Conservation (phyloP, 1,140 invertebrate species). For the Bradynema listronoti region DNA sequence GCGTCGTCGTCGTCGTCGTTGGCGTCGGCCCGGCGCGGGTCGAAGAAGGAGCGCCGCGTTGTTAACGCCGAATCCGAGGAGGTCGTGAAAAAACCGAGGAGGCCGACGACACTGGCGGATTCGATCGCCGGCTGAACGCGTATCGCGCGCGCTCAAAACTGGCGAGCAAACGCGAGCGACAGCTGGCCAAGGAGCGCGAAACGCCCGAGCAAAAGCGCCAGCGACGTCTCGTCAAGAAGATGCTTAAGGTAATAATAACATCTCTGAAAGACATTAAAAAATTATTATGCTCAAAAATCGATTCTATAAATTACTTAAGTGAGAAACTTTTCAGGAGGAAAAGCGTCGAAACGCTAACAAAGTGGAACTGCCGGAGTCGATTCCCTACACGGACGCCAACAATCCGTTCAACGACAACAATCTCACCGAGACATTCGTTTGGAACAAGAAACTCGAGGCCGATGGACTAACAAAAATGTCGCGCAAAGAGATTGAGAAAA, state of each 20-base stretch:
- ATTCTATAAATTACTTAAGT: not conserved
- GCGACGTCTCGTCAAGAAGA: slow-evolving; percentile 77
- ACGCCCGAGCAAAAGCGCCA: slow-evolving; percentile 88
- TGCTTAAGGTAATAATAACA: slow-evolving; percentile 70
- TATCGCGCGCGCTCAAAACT: too few species aligned
- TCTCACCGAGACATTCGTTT: slow-evolving; percentile 84
- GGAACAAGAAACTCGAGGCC: slow-evolving; percentile 90
- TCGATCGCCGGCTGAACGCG: too few species aligned
- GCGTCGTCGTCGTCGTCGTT: too few species aligned
- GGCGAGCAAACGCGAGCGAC: too few species aligned
- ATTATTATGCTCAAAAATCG: slow-evolving; percentile 12
- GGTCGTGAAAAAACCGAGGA: too few species aligned
- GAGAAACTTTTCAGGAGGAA: slow-evolving; percentile 29
- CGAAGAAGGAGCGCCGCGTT: too few species aligned
- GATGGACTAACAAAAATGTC: slow-evolving; percentile 77
- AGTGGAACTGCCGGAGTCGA: slow-evolving; percentile 28
- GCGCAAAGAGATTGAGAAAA: slow-evolving; percentile 74
- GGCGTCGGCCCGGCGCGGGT: too few species aligned
- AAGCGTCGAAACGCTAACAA: slow-evolving; percentile 10
- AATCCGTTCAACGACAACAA: slow-evolving; percentile 97
- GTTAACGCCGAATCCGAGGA: too few species aligned
- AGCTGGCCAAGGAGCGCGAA: slow-evolving; percentile 77
- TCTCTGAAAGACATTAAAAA: not conserved
- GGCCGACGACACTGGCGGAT: too few species aligned
- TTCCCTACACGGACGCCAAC: slow-evolving; percentile 82